Evolutionary conservation across 2,113 vertebrate species (phyloP), one percentile per base, ranked within the genome.

Genomic region (Chascanopsetta lugubris): DNA sequence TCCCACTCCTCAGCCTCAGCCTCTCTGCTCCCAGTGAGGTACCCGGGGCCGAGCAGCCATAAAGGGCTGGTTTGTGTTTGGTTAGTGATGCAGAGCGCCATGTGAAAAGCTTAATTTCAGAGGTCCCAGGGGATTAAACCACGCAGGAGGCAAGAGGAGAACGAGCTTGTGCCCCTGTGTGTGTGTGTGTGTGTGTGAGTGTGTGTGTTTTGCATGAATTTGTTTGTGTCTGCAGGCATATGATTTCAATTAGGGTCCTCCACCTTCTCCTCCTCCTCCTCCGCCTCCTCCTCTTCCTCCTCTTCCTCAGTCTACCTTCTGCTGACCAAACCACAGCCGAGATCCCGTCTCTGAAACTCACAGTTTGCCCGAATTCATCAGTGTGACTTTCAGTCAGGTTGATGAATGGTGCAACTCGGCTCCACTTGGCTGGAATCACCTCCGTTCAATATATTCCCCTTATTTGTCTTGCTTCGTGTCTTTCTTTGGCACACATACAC

Each of bases 51-150:
- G 22, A 63, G 66, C 68, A 61, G 65, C 75, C 55, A 64, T 85
- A 75, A 82, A 85, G 61, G 75, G 43, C 61, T 61, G 72, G 75
- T 69, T 87, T 90, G 81, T 82, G 83, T 88, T 87, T 85, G 88
- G 68, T 84, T 86, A 87, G 80, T 45, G 62, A 75, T 81, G 88
- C 80, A 85, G 60, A 83, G 77, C 72, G 1, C 68, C 76, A 82
- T 80, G 79, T 88, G 84, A 87, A 87, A 84, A 81, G 74, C 83
- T 78, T 88, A 53, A 83, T 90, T 90, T 86, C 49, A n/a, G 78
- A 76, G 73, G 74, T 80, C 69, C 58, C 11, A 50, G 22, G 80
- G 81, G 78, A 76, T 84, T 79, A 73, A 83, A 76, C 60, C 43
- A 34, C 46, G 53, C 75, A 77, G 77, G 75, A 79, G 74, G 75